Base-by-base conservation (phyloP, 2,888 invertebrate species). In the Heliconius aoede region DNA sequence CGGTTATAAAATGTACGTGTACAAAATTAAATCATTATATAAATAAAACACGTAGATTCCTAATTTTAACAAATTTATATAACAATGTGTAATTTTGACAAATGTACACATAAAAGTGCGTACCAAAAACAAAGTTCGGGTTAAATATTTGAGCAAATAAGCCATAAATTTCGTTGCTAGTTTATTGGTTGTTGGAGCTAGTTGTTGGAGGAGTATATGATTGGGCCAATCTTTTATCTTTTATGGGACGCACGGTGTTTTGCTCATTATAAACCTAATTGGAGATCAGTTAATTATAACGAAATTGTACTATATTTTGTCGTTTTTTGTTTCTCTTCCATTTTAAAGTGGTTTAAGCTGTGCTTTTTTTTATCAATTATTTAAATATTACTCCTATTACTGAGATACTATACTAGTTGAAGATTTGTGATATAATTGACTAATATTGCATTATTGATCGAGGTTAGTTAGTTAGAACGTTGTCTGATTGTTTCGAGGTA, bases 131-230 rank as follows among this genome's bases (percentile, higher is more conserved):
- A 76, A 67, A 64, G 73, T 73, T 68, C 71, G 75, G 65, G 75
- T 61, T 75, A 77, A 79, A 75, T 77, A 79, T 77, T 77, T 76
- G 62, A 73, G 28, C 61, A 74, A 73, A 73, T 73, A 75, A 78
- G 36, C 65, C 36, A 65, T 76, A 76, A 65, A 76, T 76, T 61
- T 71, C 28, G 24, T 28, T 13, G 13, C 64, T 71, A 61, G 32
- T 75, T 71, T 71, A 71, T 75, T 71, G 75, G 64, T 64, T 8
- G 30, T 5, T 30, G 64, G 64, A n/a, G n/a, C 9, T 65, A 40
- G 58, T 36, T 18, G 36, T 71, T 36, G 55, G 60, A 60, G 24
- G 46, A 18, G n/a, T 74, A 26, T 64, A 55, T 64, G 75, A 75
- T 75, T 64, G 76, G 64, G 26, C 64, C 72, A 51, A 65, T 72